Conservation (phyloP, 2,888 invertebrate species). For the Ophraella communa region DNA sequence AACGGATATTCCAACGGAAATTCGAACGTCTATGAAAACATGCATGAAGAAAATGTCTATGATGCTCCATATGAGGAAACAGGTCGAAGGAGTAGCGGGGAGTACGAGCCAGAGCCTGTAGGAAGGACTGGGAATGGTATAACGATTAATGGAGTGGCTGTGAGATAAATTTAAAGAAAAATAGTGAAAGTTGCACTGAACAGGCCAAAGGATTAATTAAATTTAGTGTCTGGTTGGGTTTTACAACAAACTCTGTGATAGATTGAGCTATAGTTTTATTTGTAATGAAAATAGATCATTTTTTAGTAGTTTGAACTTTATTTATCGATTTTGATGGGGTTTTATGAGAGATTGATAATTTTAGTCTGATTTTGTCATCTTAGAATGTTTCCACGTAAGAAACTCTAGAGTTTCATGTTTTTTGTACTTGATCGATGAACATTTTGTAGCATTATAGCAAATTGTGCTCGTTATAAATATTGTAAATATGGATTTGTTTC, state of each 20-base stretch:
- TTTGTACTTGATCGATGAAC: constrained; percentile 7
- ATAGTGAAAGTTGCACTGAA: constrained; percentile 9
- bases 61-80: constrained; percentile 78
- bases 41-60: constrained; percentile 71
- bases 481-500: constrained; percentile 24
- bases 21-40: constrained; percentile 68
- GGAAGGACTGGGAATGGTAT: constrained; percentile 67
- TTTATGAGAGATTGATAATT: neutral
- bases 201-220: constrained; percentile 12
- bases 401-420: too few relatives aligned
- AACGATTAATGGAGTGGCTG: constrained; percentile 88
- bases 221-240: neutral
- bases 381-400: too few relatives aligned
- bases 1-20: constrained; percentile 58
- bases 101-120: constrained; percentile 72
- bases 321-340: neutral
- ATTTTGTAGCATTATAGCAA: too few relatives aligned
- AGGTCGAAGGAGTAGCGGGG: constrained; percentile 65
- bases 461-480: constrained; percentile 13
- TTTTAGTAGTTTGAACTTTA: neutral
- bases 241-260: constrained; percentile 15
- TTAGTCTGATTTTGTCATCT: neutral
- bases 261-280: neutral
- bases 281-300: neutral
- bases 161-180: constrained; percentile 64